Evolutionary conservation across 2,888 invertebrate genomes (phyloP).

Genomic region (Masnerella sp.): DNA sequence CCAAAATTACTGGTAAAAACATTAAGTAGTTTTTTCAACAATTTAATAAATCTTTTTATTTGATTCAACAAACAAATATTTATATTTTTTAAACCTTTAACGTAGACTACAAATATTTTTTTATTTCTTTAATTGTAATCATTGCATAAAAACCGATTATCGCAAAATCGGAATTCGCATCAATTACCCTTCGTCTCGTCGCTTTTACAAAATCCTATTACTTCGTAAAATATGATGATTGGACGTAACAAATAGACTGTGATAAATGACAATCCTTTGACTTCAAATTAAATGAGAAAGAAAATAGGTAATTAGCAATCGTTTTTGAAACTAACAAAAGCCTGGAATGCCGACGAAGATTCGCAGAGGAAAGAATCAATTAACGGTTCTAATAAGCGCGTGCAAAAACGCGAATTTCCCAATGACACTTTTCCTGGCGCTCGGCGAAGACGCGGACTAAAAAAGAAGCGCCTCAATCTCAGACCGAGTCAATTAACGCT

Average conservation of each 20-base stretch:
- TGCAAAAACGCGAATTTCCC: constrained; percentile 37
- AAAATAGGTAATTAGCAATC: not conserved
- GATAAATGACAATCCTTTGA: constrained; percentile 4
- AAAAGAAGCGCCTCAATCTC: constrained; percentile 36
- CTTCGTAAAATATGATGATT: not conserved
- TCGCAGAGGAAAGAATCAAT: constrained; percentile 6
- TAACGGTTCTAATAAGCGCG: constrained; percentile 20
- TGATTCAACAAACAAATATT: no score
- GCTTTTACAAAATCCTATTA: constrained; percentile 12
- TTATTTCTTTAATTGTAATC: no score
- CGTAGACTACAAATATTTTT: no score
- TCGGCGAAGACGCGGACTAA: constrained; percentile 13
- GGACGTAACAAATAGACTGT: not conserved
- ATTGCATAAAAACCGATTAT: not conserved
- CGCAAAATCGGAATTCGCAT: not conserved
- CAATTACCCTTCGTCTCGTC: constrained; percentile 14
- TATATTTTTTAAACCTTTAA: no score
- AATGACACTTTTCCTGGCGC: constrained; percentile 44
- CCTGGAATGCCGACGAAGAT: not conserved
- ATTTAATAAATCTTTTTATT: no score
- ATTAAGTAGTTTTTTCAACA: no score
- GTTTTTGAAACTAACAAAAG: constrained; percentile 1
- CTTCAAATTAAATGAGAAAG: not conserved
- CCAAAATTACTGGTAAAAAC: no score
- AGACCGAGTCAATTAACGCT: constrained; percentile 48